Evolutionary conservation across 2,888 invertebrate genomes (phyloP), one percentile per base, ranked within the genome.

Genomic region (Brachypalpus laphriformis): DNA sequence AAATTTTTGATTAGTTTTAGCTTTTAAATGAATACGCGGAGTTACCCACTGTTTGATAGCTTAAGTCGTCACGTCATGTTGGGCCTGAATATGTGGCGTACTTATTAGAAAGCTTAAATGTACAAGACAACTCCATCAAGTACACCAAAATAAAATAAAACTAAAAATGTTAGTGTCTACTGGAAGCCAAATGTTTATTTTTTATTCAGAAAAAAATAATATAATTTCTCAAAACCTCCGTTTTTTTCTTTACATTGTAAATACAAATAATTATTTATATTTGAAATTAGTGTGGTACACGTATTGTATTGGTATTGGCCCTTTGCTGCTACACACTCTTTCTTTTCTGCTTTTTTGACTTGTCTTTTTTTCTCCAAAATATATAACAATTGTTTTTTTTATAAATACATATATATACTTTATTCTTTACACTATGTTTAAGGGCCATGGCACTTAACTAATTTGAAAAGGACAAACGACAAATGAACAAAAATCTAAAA

Each of bases 361-460:
- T 51, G 47, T 57, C 57, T 11, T 66, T 68, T 65, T 28, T 56
- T 57, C 18, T 31, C 63, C 47, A 71, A 72, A 76, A 57, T 18
- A 63, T 65, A 65, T 45, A 68, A 74, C 22, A 68, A 68, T 28
- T 74, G 18, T 74, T 81, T 51, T 59, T n/a, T 81, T 74, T 37
- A 57, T 65, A 66, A 20, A 63, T 56, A 63, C 22, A 45, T 71
- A 11, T 68, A 14, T 63, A 16, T 56, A 37, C 18, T 47, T 83
- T 68, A 74, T 45, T 74, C 70, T 80, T 59, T 63, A 75, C 75
- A 74, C 65, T 75, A 80, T 8, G 34, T 40, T 71, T 57, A 65
- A 85, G 81, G 81, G 81, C 85, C 85, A 85, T 85, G 85, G 85
- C 85, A 85, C 85, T 85, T 85, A 85, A 81, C 63, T 80, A 72